Conservation (phyloP, 2,113 vertebrate species). For the Colaptes auratus region DNA sequence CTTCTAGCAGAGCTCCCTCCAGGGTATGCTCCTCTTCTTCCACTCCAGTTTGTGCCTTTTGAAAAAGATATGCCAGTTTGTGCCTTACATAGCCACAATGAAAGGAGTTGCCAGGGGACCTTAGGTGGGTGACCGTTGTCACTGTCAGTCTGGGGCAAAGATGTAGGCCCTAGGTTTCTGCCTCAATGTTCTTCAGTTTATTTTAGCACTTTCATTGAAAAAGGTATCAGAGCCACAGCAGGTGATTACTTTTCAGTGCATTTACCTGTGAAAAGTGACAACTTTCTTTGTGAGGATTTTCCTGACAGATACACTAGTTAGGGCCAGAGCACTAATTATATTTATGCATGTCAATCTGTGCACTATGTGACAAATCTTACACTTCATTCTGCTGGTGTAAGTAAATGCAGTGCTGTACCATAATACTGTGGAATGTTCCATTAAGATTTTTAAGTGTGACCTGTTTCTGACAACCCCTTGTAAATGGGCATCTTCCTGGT, state of each 20-base stretch:
- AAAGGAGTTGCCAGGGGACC: neutral
- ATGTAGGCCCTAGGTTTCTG: neutral
- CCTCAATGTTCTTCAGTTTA: neutral
- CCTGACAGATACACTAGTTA: neutral
- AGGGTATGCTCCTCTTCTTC: neutral
- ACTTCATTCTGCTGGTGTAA: neutral
- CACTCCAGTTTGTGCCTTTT: neutral
- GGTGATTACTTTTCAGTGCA: neutral
- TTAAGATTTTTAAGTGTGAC: neutral
- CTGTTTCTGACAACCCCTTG: neutral
- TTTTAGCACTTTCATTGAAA: neutral
- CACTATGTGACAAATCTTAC: neutral
- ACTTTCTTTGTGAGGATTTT: neutral
- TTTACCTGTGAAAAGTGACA: neutral
- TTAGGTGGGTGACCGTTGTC: neutral
- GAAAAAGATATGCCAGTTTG: neutral
- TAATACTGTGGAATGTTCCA: neutral
- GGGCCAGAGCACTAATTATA: neutral
- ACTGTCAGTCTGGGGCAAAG: neutral
- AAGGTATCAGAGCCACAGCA: neutral
- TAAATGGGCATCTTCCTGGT: neutral
- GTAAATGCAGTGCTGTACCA: neutral
- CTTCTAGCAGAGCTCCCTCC: conserved; percentile 7
- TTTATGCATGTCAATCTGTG: neutral
- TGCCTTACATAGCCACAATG: neutral